These are phyloP conservation scores for Ommatoiulus sabulosus DNA, from an alignment of 2,888 invertebrate species.

Conservation along the genomic window DNA sequence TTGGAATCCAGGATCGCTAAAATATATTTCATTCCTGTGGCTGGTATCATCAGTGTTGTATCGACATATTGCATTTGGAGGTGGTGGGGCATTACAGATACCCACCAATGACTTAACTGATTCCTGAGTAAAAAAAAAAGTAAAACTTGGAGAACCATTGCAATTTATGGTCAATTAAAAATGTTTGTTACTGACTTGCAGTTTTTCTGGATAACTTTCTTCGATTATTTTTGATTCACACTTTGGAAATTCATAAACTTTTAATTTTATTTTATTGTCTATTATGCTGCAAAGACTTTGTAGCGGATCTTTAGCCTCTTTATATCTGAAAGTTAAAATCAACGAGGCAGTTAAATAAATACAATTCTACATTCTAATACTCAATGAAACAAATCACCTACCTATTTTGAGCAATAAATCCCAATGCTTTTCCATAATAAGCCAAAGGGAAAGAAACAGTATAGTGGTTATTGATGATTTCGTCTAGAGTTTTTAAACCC, in stretches of 20 bases:
- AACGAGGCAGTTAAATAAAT: not conserved
- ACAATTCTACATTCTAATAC: slow-evolving; percentile 2
- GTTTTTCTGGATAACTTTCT: slow-evolving; percentile 59
- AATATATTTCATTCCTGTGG: slow-evolving; percentile 59
- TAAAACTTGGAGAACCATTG: not conserved
- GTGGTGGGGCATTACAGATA: slow-evolving; percentile 60
- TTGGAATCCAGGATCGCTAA: slow-evolving; percentile 60
- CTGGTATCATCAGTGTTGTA: slow-evolving; percentile 44
- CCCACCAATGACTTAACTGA: slow-evolving; percentile 57
- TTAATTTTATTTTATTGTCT: slow-evolving; percentile 48
- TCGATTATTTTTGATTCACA: slow-evolving; percentile 55
- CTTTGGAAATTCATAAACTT: slow-evolving; percentile 51
- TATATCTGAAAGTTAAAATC: too few species aligned
- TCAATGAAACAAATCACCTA: slow-evolving; percentile 55
- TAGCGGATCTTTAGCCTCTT: slow-evolving; percentile 58
- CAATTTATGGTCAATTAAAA: not conserved
- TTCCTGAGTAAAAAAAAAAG: slow-evolving; percentile 53
- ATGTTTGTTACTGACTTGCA: slow-evolving; percentile 56
- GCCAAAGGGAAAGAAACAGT: slow-evolving; percentile 59
- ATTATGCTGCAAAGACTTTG: slow-evolving; percentile 54
- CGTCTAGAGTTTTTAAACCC: slow-evolving; percentile 57
- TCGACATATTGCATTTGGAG: slow-evolving; percentile 60
- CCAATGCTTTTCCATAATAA: slow-evolving; percentile 59
- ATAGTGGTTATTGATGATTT: slow-evolving; percentile 57
- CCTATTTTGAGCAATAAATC: slow-evolving; percentile 58